phyloP scores from a whole-genome alignment of 2,888 invertebrate species.

The Chrysotoxum bicinctum region DNA sequence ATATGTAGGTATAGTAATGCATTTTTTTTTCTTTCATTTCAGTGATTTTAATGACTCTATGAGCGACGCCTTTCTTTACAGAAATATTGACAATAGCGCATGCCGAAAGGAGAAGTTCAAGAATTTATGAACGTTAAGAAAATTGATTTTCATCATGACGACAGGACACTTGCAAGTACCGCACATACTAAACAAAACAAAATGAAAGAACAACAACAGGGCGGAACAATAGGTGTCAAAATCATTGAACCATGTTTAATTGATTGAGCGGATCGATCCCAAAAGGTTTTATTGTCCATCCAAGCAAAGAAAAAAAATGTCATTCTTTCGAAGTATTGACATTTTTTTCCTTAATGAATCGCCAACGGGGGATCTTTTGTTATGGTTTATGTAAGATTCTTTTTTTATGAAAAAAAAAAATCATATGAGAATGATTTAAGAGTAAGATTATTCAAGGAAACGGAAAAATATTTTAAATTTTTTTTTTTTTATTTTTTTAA shows the following conservation, averaged over 20 bases:
- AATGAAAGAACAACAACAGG: conserved; percentile 18
- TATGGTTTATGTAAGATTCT: not conserved
- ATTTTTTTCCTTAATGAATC: conserved; percentile 16
- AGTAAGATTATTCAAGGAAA: not conserved
- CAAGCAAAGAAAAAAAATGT: conserved; percentile 8
- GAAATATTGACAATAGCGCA: conserved; percentile 58
- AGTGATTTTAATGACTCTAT: conserved; percentile 70
- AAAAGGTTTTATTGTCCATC: conserved; percentile 29
- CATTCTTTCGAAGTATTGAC: conserved; percentile 26
- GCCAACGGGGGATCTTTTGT: conserved; percentile 1
- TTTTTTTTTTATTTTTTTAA: too few relatives aligned
- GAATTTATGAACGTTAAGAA: conserved; percentile 61
- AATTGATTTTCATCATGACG: conserved; percentile 71
- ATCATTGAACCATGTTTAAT: conserved; percentile 77
- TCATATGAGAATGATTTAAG: not conserved
- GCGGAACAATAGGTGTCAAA: conserved; percentile 75
- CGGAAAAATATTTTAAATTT: not conserved
- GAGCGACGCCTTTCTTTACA: conserved; percentile 64
- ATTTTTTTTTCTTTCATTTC: conserved; percentile 6
- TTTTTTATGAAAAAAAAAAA: not conserved
- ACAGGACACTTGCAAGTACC: conserved; percentile 64
- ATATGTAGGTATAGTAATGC: not conserved
- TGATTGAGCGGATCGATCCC: conserved; percentile 75
- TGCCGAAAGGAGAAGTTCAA: conserved; percentile 38
- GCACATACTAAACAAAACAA: conserved; percentile 59